Conservation (phyloP, 2,797 vertebrate genomes). For the Phalloptychus januarius region DNA sequence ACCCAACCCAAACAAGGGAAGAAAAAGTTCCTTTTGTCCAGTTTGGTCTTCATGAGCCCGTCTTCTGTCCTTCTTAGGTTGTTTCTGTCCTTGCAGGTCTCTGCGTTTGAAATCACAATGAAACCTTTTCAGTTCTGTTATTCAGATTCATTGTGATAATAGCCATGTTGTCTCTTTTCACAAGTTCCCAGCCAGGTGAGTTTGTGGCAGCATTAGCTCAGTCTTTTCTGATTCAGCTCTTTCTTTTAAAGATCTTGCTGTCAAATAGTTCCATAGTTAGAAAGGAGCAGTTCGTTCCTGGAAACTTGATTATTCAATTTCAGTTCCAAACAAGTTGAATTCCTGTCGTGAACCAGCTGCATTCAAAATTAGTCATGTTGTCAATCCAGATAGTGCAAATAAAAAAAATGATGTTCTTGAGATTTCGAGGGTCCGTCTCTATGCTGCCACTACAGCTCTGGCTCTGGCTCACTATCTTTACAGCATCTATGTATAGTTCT, state of each 20-base stretch:
- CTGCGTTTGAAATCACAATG: not conserved
- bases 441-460: slow-evolving; percentile 35
- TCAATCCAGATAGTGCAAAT: slow-evolving; percentile 11
- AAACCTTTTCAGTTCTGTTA: slow-evolving; percentile 18
- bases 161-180: not conserved
- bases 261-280: not conserved
- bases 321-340: slow-evolving; percentile 11
- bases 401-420: slow-evolving; percentile 14
- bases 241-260: slow-evolving; percentile 20
- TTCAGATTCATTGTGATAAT: not conserved
- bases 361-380: slow-evolving; percentile 24
- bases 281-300: not conserved
- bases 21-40: not conserved
- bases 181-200: not conserved
- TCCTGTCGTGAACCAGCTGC: slow-evolving; percentile 7
- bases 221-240: not conserved
- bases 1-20: slow-evolving; percentile 5
- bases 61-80: slow-evolving; percentile 20
- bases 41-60: slow-evolving; percentile 1
- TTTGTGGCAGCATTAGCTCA: not conserved
- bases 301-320: not conserved
- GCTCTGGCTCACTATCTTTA: slow-evolving; percentile 52
- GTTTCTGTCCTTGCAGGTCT: not conserved
- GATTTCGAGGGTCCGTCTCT: slow-evolving; percentile 32
- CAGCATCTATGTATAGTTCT: slow-evolving; percentile 57